Percentiles rank a stretch among this genome's conserved stretches.
phyloP scores from a whole-genome alignment of 2,888 invertebrate genomes.

The Nineta flava region DNA sequence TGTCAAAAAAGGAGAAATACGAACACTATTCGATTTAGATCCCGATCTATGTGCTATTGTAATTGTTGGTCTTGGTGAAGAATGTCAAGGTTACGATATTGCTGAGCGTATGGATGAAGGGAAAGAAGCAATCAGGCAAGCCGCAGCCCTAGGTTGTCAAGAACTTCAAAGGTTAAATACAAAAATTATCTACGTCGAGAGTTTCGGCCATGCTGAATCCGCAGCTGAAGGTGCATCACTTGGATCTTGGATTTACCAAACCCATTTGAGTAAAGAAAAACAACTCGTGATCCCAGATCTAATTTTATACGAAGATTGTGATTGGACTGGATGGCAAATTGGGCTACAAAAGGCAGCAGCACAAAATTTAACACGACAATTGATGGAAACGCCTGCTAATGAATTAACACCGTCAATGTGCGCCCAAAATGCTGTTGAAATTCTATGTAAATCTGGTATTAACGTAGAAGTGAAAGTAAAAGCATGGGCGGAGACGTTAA shows the following conservation, averaged over 20 bases:
- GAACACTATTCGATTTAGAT: conserved; percentile 49
- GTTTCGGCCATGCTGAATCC: conserved; percentile 61
- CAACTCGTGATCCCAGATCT: conserved; percentile 28
- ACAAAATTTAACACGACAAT: conserved; percentile 59
- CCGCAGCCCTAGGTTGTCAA: conserved; percentile 42
- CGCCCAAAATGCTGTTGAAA: conserved; percentile 48
- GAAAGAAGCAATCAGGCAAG: conserved; percentile 56
- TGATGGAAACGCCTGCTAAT: conserved; percentile 72
- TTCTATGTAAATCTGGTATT: conserved; percentile 35
- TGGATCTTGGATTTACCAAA: conserved; percentile 53
- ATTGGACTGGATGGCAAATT: conserved; percentile 52
- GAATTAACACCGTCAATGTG: conserved; percentile 63
- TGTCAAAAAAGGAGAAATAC: conserved; percentile 35
- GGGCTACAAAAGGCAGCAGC: conserved; percentile 58
- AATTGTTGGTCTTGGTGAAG: conserved; percentile 57
- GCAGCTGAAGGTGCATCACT: conserved; percentile 64
- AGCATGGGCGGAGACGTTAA: conserved; percentile 61
- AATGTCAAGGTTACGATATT: conserved; percentile 47
- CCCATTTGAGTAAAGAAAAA: conserved; percentile 34
- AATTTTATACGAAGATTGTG: conserved; percentile 44
- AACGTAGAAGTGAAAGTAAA: conserved; percentile 48
- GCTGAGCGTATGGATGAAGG: conserved; percentile 57
- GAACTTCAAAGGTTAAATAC: conserved; percentile 36
- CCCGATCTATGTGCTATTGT: conserved; percentile 47
- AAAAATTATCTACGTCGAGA: conserved; percentile 48